A percentile compares a stretch with the other conserved stretches of the same genome.
Conservation (phyloP, 2,888 invertebrate species). For the Dastarcus helophoroides region DNA sequence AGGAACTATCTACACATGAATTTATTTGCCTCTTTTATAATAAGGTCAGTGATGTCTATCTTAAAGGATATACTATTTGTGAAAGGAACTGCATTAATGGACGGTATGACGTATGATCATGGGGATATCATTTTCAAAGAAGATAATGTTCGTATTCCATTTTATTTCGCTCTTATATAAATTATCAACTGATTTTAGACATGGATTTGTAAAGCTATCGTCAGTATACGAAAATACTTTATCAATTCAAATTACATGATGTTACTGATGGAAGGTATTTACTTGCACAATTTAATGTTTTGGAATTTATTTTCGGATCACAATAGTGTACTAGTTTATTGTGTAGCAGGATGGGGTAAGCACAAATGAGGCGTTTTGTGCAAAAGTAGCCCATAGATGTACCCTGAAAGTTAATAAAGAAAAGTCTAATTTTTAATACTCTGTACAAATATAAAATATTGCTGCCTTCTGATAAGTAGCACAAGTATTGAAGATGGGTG, state of each 20-base stretch:
- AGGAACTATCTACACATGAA: slow-evolving; percentile 56
- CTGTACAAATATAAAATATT: too few relatives aligned
- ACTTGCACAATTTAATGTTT: slow-evolving; percentile 56
- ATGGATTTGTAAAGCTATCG: slow-evolving; percentile 53
- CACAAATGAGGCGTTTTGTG: too few relatives aligned
- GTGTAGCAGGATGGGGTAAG: slow-evolving; percentile 56
- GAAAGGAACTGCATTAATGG: slow-evolving; percentile 38
- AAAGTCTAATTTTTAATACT: too few relatives aligned
- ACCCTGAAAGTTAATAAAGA: too few relatives aligned
- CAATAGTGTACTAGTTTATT: slow-evolving; percentile 46
- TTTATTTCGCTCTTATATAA: too few relatives aligned
- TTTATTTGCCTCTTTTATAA: slow-evolving; percentile 52
- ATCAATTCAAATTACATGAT: slow-evolving; percentile 56
- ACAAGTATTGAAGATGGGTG: too few relatives aligned
- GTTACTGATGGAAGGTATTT: slow-evolving; percentile 59
- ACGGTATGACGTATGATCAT: slow-evolving; percentile 32
- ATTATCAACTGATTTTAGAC: slow-evolving; percentile 42
- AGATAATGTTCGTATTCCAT: slow-evolving; percentile 34
- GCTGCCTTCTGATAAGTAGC: too few relatives aligned
- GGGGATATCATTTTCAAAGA: slow-evolving; percentile 32
- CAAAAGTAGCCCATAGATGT: too few relatives aligned
- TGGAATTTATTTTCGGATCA: slow-evolving; percentile 52
- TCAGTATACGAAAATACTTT: slow-evolving; percentile 50
- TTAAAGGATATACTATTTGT: slow-evolving; percentile 46
- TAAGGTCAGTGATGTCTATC: slow-evolving; percentile 47